Evolutionary conservation across 2,113 vertebrate genomes (phyloP).

Genomic region (Cepphus grylle): DNA sequence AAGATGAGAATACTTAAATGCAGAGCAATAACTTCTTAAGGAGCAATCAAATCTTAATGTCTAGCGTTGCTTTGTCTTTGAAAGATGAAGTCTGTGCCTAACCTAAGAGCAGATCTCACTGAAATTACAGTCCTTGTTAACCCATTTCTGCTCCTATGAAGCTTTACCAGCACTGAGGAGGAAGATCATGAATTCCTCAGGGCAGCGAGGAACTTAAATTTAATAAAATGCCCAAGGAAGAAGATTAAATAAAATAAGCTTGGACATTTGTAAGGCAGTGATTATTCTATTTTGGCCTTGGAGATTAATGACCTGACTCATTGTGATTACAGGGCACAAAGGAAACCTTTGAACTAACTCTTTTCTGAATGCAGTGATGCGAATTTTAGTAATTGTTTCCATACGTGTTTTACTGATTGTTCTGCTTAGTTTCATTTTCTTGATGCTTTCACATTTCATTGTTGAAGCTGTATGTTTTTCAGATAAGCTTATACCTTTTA

Average conservation of each 20-base stretch:
- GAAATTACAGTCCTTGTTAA: not conserved
- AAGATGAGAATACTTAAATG: not conserved
- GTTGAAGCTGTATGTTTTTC: not conserved
- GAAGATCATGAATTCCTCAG: not conserved
- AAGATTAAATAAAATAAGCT: not conserved
- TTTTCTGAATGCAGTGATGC: too few relatives aligned
- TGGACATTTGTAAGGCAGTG: not conserved
- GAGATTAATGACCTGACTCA: not conserved
- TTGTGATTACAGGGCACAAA: not conserved
- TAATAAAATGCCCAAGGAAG: not conserved
- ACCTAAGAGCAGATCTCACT: not conserved
- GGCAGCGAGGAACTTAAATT: not conserved
- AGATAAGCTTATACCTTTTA: not conserved
- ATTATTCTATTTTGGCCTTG: not conserved
- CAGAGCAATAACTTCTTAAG: not conserved
- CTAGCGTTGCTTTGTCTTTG: not conserved
- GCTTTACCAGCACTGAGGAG: not conserved
- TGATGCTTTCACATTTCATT: not conserved
- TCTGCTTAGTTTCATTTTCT: not conserved
- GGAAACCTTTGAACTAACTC: not conserved
- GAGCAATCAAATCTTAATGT: not conserved
- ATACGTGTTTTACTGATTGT: rapidly evolving
- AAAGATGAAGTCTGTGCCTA: not conserved
- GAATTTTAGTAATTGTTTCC: not conserved
- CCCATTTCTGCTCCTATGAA: not conserved